Conservation (phyloP, 2,113 vertebrate genomes). For the Catagonus wagneri region DNA sequence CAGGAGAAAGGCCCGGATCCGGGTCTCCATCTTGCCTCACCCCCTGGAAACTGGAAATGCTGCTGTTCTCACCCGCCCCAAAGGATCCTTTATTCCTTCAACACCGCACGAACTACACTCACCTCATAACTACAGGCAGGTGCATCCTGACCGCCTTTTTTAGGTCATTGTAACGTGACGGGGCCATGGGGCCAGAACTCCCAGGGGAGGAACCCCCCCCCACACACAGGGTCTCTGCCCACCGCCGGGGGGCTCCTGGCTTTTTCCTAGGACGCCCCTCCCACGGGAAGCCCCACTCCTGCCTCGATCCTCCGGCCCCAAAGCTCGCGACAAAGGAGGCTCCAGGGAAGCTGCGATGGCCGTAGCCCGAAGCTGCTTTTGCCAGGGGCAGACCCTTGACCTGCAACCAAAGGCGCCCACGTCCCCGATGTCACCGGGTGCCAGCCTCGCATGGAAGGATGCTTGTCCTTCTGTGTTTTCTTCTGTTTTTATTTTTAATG, state of each 20-base stretch:
- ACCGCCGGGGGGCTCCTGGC: not conserved
- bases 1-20: rapidly evolving
- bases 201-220: not conserved
- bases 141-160: no score
- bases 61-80: rapidly evolving
- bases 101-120: no score
- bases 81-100: not conserved
- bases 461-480: not conserved
- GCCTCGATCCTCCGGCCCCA: rapidly evolving
- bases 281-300: not conserved
- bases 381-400: rapidly evolving
- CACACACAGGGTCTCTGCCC: not conserved
- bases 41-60: not conserved
- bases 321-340: not conserved
- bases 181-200: rapidly evolving
- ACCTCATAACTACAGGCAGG: not conserved
- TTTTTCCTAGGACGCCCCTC: not conserved
- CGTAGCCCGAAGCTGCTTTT: rapidly evolving
- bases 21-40: not conserved
- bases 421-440: rapidly evolving
- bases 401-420: rapidly evolving
- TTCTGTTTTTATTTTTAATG: not conserved
- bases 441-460: not conserved
- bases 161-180: no score
- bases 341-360: not conserved